Percentiles rank a stretch among this genome's conserved stretches.
phyloP scores from a whole-genome alignment of 2,888 invertebrate species.

The Diadegma fenestrale region DNA sequence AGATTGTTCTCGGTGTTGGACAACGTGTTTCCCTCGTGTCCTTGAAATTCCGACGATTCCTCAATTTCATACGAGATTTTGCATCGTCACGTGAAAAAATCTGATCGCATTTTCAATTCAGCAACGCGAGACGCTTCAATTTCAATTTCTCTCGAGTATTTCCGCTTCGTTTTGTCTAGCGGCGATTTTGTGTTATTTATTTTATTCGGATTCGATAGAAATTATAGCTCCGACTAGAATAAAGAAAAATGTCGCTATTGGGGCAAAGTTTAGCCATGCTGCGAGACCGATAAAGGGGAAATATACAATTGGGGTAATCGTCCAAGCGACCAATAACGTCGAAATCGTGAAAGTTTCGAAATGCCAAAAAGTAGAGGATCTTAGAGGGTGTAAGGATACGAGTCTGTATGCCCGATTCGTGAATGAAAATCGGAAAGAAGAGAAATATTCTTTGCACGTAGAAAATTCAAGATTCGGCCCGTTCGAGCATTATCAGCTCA shows the following conservation, averaged over 20 bases:
- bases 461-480: conserved; percentile 54
- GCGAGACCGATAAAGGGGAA: not conserved
- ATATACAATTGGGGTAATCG: conserved; percentile 3
- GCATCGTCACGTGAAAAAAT: not conserved
- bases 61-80: too few species aligned
- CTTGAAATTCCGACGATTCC: too few species aligned
- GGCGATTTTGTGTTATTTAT: not conserved
- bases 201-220: not conserved
- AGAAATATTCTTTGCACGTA: conserved; percentile 60
- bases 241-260: not conserved
- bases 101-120: not conserved
- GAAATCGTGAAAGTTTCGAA: conserved; percentile 31
- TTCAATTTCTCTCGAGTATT: not conserved
- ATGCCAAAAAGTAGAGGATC: not conserved
- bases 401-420: not conserved
- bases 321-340: not conserved
- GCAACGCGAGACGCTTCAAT: not conserved
- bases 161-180: not conserved
- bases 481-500: conserved; percentile 53
- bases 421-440: not conserved
- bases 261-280: not conserved
- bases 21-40: not conserved
- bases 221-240: not conserved
- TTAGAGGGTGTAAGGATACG: not conserved
- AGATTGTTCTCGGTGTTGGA: conserved; percentile 3